Base-by-base conservation (phyloP, 37 sponge, comb jelly and placozoan species). In the Corticium candelabrum region DNA sequence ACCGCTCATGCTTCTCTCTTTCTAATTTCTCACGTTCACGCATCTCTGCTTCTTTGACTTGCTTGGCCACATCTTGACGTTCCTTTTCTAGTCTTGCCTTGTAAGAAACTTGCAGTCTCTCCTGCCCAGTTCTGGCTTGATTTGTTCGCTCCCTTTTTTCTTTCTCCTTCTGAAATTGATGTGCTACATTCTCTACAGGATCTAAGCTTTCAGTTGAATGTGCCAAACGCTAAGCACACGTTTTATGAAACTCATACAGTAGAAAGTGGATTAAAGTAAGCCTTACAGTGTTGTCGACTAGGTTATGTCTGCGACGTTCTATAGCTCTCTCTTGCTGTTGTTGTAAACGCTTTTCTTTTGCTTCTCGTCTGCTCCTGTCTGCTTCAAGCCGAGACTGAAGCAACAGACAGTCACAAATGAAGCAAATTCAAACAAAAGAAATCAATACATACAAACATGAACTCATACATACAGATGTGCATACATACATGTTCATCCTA, bases 341-440 rank as follows among this genome's bases (percentile, higher is more conserved):
- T 72, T 72, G 74, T n/a, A 72, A n/a, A 27, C 74, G 74, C 21
- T 27, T 11, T 72, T 72, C 74, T 21, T 27, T 11, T 21, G 74
- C 74, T 29, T 72, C 37, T n/a, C 15, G 15, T 11, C 37, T 15
- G 74, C 74, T 72, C 74, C 21, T 72, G n/a, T 72, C 74, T 29
- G 21, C 74, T 29, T 72, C 74, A 11, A 50, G 21, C 62, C 21
- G 62, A 50, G 15, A 21, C 62, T 50, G 21, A 50, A 50, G 21
- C 21, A 50, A 50, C 62, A 50, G 21, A 21, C 62, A 50, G 62
- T 50, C n/a, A n/a, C n/a, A n/a, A n/a, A n/a, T n/a, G n/a, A n/a
- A n/a, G n/a, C n/a, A n/a, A n/a, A n/a, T n/a, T n/a, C n/a, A n/a
- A n/a, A n/a, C n/a, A n/a, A n/a, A n/a, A n/a, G n/a, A n/a, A n/a